phyloP scores from a whole-genome alignment of 2,113 vertebrate genomes.

The Passer domesticus region DNA sequence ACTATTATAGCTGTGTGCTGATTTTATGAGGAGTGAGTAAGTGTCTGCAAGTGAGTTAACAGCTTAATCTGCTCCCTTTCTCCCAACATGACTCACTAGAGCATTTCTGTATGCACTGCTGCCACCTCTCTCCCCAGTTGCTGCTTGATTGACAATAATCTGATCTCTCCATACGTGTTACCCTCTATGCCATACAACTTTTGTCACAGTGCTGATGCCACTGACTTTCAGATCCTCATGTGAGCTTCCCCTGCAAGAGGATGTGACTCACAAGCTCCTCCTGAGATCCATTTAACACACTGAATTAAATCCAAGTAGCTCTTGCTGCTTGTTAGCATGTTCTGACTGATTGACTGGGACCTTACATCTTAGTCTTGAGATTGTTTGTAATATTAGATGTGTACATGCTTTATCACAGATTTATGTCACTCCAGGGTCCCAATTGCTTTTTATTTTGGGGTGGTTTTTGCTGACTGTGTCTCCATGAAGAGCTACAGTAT shows the following conservation, averaged over 20 bases:
- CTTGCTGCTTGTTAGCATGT: conserved; percentile 21
- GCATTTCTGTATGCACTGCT: not conserved
- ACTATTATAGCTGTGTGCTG: not conserved
- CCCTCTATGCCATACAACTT: not conserved
- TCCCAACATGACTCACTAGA: conserved; percentile 1
- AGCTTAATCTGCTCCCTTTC: conserved; percentile 29
- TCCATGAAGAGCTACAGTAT: not conserved
- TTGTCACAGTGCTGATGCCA: not conserved
- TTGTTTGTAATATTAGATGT: not conserved
- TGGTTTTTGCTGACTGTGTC: not conserved
- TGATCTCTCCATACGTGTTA: not conserved
- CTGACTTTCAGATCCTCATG: not conserved
- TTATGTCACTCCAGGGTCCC: not conserved
- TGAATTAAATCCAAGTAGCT: conserved; percentile 3
- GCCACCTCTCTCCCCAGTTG: not conserved
- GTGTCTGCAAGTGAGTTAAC: conserved; percentile 30
- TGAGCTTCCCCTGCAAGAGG: not conserved
- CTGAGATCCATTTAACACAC: conserved; percentile 15
- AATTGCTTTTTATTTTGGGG: not conserved
- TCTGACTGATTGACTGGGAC: conserved; percentile 1
- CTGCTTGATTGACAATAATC: not conserved
- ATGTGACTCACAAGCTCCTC: not conserved
- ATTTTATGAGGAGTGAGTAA: not conserved
- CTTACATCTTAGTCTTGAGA: not conserved
- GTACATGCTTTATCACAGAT: not conserved